Evolutionary conservation across 2,888 invertebrate species (phyloP).

Genomic region (Steromphala cineraria): DNA sequence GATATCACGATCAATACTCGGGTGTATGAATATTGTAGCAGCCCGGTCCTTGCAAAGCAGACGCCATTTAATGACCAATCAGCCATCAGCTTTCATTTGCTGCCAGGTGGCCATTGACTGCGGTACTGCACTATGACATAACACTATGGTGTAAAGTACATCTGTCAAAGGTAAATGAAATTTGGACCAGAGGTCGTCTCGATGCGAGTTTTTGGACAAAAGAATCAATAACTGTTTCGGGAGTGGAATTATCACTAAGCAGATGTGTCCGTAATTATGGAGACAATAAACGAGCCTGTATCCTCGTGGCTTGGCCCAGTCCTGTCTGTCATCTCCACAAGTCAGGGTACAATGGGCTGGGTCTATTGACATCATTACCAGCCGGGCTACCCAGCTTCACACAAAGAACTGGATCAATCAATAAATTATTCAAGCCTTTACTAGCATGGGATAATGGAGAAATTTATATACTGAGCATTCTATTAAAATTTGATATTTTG

Average conservation of each 20-base stretch:
- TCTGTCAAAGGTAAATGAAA: not conserved
- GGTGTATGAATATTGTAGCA: conserved; percentile 4
- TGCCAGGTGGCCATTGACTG: not conserved
- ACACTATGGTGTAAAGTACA: not conserved
- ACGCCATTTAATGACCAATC: conserved; percentile 3
- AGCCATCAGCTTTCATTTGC: not conserved
- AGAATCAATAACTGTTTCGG: not conserved
- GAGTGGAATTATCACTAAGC: not conserved
- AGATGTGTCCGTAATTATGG: not conserved
- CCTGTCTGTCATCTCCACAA: not conserved
- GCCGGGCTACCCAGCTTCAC: not conserved
- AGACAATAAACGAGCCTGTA: not conserved
- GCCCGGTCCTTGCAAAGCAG: not conserved
- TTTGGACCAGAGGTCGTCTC: not conserved
- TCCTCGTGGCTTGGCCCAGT: not conserved
- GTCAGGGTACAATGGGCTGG: not conserved
- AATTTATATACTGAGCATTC: no score
- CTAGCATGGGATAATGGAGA: no score
- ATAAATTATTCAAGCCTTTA: not conserved
- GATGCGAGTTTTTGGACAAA: not conserved
- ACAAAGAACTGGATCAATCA: not conserved
- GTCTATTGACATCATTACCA: not conserved
- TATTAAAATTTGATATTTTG: no score
- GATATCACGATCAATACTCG: not conserved
- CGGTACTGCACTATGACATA: not conserved